phyloP scores from a whole-genome alignment of 2,797 vertebrate genomes.

The Alcedo quadribrachys region DNA sequence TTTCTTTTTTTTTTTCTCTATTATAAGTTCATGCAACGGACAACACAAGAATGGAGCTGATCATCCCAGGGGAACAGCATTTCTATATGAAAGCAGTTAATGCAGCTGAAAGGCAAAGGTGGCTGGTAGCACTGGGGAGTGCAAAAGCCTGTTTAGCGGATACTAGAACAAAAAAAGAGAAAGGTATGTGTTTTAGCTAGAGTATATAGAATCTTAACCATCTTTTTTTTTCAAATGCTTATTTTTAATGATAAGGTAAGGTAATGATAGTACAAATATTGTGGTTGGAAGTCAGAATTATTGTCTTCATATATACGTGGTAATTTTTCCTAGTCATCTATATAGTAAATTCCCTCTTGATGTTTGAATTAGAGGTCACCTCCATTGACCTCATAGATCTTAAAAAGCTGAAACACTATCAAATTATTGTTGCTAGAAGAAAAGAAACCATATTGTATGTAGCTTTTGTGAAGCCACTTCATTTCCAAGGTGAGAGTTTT shows the following conservation, averaged over 20 bases:
- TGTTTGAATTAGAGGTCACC: not conserved
- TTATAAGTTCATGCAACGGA: conserved; percentile 90
- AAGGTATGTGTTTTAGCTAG: conserved; percentile 78
- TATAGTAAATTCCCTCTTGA: not conserved
- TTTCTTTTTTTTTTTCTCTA: not conserved
- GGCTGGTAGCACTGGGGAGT: conserved; percentile 94
- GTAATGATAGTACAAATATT: not conserved
- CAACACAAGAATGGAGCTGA: conserved; percentile 91
- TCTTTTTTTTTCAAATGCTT: not conserved
- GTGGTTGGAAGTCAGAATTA: not conserved
- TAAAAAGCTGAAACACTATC: not conserved
- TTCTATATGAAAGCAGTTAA: conserved; percentile 97
- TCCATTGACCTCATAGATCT: not conserved
- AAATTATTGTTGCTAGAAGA: not conserved
- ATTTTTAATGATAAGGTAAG: not conserved
- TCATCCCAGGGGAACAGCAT: conserved; percentile 97
- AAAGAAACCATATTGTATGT: not conserved
- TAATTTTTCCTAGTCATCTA: not conserved
- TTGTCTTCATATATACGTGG: not conserved
- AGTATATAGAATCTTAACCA: not conserved
- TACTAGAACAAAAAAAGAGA: conserved; percentile 90
- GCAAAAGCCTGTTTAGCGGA: conserved; percentile 94
- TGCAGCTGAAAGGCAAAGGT: conserved; percentile 93
- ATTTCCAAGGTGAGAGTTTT: too few species aligned
- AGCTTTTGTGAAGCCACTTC: not conserved